Evolutionary conservation across 2,113 vertebrate species (phyloP).

Genomic region (Polyodon spathula): DNA sequence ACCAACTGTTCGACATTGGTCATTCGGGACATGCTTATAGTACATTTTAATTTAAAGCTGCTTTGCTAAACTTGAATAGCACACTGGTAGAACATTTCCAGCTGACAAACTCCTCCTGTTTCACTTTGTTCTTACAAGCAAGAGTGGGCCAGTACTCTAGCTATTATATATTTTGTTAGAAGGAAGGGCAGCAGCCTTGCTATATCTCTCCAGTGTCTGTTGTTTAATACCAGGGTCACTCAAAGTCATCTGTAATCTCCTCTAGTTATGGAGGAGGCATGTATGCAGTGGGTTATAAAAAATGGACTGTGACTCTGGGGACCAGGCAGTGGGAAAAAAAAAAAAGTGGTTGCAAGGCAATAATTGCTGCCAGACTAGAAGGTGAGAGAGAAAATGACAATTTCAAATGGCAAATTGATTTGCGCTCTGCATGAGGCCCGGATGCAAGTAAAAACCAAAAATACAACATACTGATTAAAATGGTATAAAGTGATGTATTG

Average conservation of each 20-base stretch:
- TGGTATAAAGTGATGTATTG: conserved; percentile 16
- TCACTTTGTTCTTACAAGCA: conserved; percentile 4
- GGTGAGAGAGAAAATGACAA: conserved; percentile 46
- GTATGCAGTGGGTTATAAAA: conserved; percentile 23
- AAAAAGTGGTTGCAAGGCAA: conserved; percentile 36
- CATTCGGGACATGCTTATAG: conserved; percentile 35
- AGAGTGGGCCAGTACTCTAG: conserved; percentile 8
- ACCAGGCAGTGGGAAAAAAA: conserved; percentile 25
- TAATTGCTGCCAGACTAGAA: conserved; percentile 41
- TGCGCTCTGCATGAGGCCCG: conserved; percentile 38
- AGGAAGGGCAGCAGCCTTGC: conserved; percentile 31
- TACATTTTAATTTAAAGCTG: conserved; percentile 30
- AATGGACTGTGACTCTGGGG: conserved; percentile 36
- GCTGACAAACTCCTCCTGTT: conserved; percentile 9
- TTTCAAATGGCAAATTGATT: conserved; percentile 56
- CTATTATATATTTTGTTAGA: conserved; percentile 14
- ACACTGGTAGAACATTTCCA: conserved; percentile 16
- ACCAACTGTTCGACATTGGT: too few species aligned
- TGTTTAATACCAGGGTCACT: conserved; percentile 32
- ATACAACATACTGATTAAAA: conserved; percentile 27
- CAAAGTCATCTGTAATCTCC: conserved; percentile 41
- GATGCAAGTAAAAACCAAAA: conserved; percentile 9
- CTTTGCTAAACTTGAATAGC: conserved; percentile 22
- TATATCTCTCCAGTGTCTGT: conserved; percentile 14
- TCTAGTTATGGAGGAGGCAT: conserved; percentile 22